Percentiles rank a stretch among this genome's conserved stretches.
phyloP scores from a whole-genome alignment of 1,140 invertebrate genomes.

The Drosophila pseudoobscura region DNA sequence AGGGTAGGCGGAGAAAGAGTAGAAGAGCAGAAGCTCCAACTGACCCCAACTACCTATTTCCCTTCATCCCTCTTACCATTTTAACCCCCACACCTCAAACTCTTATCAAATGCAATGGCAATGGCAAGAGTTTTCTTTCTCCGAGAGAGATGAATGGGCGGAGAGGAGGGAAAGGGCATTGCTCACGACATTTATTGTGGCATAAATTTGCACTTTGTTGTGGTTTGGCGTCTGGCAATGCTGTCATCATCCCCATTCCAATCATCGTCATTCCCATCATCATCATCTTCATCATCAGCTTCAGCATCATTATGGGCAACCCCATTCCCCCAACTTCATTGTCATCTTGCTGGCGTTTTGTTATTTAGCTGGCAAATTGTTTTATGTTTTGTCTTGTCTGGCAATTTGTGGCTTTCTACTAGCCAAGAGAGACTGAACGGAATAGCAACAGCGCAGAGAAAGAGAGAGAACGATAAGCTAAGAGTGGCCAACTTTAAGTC shows the following conservation, averaged over 20 bases:
- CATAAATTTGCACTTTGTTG: conserved; percentile 80
- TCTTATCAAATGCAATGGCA: conserved; percentile 4
- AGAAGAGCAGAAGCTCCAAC: background rate
- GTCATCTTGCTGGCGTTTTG: conserved; percentile 63
- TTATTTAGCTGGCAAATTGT: conserved; percentile 76
- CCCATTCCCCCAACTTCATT: conserved; percentile 21
- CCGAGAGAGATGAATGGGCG: background rate
- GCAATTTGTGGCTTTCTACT: conserved; percentile 55
- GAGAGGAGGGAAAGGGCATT: background rate
- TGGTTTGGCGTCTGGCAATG: conserved; percentile 59
- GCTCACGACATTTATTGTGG: conserved; percentile 68
- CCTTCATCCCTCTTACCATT: background rate
- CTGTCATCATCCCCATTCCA: conserved; percentile 35
- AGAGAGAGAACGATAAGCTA: background rate
- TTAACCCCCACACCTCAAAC: background rate
- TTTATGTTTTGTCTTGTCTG: conserved; percentile 70
- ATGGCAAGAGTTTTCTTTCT: conserved; percentile 16
- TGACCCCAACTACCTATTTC: background rate
- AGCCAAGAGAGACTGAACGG: background rate
- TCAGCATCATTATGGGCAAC: conserved; percentile 15
- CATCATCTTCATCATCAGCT: conserved; percentile 14
- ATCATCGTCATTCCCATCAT: background rate
- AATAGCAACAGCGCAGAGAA: background rate
- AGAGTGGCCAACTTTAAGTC: conserved; percentile 20
- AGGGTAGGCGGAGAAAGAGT: too few relatives aligned